Percentiles rank a stretch among this genome's conserved stretches.
Evolutionary conservation across 2,113 vertebrate species (phyloP).

Genomic region (Gnathonemus longibarbis): DNA sequence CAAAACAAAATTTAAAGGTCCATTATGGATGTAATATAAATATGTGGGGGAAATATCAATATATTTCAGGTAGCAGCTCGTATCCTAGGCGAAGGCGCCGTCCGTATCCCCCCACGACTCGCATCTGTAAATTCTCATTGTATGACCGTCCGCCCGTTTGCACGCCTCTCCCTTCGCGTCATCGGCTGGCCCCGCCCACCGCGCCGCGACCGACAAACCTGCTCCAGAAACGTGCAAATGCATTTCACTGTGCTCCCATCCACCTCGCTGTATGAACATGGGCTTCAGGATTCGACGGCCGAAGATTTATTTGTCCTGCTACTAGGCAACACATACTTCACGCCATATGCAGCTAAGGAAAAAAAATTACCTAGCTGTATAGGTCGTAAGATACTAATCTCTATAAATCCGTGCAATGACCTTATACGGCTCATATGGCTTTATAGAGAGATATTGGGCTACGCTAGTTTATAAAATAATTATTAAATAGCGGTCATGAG

Average conservation of each 20-base stretch:
- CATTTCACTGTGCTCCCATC: neutral
- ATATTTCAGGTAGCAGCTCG: neutral
- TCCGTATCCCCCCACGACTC: neutral
- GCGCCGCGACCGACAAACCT: neutral
- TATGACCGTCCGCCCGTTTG: neutral
- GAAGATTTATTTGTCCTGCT: neutral
- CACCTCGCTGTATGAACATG: neutral
- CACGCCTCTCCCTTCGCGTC: conserved; percentile 36
- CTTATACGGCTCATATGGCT: neutral
- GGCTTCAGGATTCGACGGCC: neutral
- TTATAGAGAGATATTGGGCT: neutral
- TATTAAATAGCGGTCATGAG: neutral
- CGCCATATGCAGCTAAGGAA: neutral
- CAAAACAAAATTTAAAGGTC: neutral
- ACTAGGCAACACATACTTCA: neutral
- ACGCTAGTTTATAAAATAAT: neutral
- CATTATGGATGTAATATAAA: neutral
- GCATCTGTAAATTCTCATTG: conserved; percentile 17
- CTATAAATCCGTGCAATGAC: neutral
- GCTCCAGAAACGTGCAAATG: neutral
- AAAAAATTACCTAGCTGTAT: neutral
- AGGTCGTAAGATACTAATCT: neutral
- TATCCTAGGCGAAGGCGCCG: neutral
- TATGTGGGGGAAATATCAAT: neutral
- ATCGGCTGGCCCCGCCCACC: conserved; percentile 45